Percentiles rank a stretch among this genome's conserved stretches.
These are phyloP conservation scores for Onychorhynchus coronatus DNA, from an alignment of 2,113 vertebrate species.

Conservation along the genomic window DNA sequence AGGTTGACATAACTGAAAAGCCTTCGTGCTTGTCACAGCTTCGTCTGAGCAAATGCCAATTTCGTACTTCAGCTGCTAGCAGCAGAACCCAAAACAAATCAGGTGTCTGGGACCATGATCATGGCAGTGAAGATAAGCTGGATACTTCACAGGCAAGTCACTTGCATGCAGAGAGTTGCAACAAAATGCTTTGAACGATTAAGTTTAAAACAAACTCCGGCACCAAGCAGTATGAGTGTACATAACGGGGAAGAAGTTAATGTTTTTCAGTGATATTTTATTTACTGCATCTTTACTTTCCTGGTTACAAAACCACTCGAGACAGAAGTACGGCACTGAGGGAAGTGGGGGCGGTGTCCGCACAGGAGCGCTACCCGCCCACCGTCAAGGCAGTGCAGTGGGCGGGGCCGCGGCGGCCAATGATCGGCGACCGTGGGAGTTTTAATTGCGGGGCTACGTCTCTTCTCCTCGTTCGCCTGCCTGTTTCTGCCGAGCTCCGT, in stretches of 20 bases:
- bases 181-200: neutral
- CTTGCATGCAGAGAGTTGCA: too few relatives aligned
- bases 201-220: neutral
- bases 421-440: neutral
- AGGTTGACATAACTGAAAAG: neutral
- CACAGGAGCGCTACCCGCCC: neutral
- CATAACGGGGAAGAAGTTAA: neutral
- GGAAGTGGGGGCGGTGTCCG: fast-evolving
- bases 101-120: neutral
- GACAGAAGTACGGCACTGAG: fast-evolving
- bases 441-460: neutral
- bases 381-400: neutral
- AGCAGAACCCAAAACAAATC: fast-evolving
- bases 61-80: neutral
- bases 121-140: neutral
- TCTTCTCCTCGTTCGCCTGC: neutral
- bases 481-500: too few relatives aligned
- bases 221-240: neutral
- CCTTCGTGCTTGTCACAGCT: neutral
- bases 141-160: neutral
- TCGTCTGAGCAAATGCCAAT: neutral
- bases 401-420: neutral
- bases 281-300: too few relatives aligned
- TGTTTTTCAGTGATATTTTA: neutral
- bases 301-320: fast-evolving